Percentiles rank a stretch among this genome's conserved stretches.
Conservation (phyloP, 2,113 vertebrate species). For the Campylorhamphus procurvoides region DNA sequence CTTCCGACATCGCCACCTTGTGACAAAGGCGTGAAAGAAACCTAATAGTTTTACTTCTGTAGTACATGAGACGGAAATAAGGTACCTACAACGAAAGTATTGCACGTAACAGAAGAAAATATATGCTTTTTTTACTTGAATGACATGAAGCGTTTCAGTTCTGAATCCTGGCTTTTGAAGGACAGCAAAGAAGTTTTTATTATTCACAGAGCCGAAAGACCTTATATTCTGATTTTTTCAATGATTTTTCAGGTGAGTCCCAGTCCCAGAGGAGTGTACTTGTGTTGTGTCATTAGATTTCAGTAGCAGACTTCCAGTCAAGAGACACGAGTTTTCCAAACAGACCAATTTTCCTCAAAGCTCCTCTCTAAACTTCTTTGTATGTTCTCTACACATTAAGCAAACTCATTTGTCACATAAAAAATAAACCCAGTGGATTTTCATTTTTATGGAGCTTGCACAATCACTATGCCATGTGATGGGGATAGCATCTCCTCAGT, state of each 20-base stretch:
- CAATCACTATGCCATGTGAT: background rate
- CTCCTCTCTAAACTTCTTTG: background rate
- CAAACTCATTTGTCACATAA: background rate
- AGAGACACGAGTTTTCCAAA: background rate
- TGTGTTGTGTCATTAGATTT: background rate
- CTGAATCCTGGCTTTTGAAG: background rate
- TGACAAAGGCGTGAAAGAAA: background rate
- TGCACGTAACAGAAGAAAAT: background rate
- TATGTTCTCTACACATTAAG: background rate
- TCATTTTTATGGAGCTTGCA: background rate
- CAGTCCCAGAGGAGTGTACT: background rate
- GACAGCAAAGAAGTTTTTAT: background rate
- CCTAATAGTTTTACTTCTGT: background rate
- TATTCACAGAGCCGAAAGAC: background rate
- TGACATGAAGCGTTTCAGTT: background rate
- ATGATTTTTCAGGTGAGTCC: background rate
- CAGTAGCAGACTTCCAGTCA: background rate
- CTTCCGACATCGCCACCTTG: slow-evolving; percentile 43
- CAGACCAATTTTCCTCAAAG: background rate
- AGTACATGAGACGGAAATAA: background rate
- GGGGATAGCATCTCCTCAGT: background rate
- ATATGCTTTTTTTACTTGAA: background rate
- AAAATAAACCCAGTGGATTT: background rate
- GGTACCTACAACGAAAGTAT: background rate
- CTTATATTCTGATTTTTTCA: background rate